Percentiles rank a stretch among this genome's conserved stretches.
Evolutionary conservation across 2,113 vertebrate genomes (phyloP).

Genomic region (Pardalotus punctatus): DNA sequence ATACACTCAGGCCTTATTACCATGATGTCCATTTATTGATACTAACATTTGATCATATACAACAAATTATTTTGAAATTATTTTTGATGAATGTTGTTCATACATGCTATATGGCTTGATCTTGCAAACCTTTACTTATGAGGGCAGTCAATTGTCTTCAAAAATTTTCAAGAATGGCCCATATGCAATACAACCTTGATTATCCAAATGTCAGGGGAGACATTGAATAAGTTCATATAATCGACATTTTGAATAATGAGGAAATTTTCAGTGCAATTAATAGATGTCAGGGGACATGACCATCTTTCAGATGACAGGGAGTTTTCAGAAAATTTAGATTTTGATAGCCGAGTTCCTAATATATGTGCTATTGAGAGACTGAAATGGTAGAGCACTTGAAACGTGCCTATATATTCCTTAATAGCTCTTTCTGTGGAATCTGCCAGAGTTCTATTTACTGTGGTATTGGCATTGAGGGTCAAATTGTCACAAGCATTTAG

Average conservation of each 20-base stretch:
- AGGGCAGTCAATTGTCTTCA: conserved; percentile 29
- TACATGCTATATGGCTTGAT: background rate
- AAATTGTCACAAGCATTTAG: conserved; percentile 4
- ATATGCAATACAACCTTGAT: conserved; percentile 34
- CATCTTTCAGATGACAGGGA: background rate
- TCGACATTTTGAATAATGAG: conserved; percentile 51
- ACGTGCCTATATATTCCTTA: background rate
- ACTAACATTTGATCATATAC: background rate
- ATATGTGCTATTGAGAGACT: background rate
- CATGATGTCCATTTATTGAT: background rate
- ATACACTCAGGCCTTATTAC: background rate
- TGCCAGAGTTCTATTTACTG: background rate
- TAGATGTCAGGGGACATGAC: conserved; percentile 47
- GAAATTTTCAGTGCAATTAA: conserved; percentile 53
- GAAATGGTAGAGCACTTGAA: background rate
- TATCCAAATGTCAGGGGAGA: conserved; percentile 44
- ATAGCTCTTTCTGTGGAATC: background rate
- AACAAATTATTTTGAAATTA: conserved; percentile 20
- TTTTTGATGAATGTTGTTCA: background rate
- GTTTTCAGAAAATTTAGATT: conserved; percentile 46
- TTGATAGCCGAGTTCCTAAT: background rate
- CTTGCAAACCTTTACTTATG: background rate
- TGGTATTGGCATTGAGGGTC: background rate
- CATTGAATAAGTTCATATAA: conserved; percentile 39
- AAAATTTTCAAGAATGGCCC: conserved; percentile 35